These are phyloP conservation scores for Crocuta crocuta DNA, from an alignment of 2,113 vertebrate species.

Conservation along the genomic window DNA sequence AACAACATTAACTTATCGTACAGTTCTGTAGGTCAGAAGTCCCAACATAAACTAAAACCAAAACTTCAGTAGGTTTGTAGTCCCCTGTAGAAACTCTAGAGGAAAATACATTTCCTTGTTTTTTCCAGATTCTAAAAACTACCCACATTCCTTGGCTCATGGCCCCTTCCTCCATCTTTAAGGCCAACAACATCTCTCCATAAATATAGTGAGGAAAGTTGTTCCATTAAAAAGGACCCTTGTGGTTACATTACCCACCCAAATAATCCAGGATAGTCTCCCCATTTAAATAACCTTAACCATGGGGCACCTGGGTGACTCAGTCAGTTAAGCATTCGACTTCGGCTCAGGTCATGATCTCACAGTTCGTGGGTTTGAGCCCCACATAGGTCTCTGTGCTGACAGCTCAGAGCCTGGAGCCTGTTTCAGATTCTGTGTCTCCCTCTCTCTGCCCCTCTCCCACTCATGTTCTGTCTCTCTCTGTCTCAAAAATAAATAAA, in stretches of 20 bases:
- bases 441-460: no score
- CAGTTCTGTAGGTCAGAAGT: neutral
- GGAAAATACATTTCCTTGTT: neutral
- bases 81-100: neutral
- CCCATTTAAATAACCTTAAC: neutral
- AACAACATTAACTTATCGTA: neutral
- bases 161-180: neutral
- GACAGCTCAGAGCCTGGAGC: no score
- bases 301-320: no score
- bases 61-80: neutral
- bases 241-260: neutral
- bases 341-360: no score
- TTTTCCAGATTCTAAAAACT: neutral
- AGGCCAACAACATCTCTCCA: neutral
- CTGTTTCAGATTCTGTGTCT: no score
- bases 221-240: neutral
- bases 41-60: neutral
- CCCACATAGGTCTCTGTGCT: no score
- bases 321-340: no score
- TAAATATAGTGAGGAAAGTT: neutral
- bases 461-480: no score
- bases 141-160: neutral
- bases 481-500: no score
- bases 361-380: no score
- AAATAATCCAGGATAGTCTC: neutral